phyloP scores from a whole-genome alignment of 2,113 vertebrate species.

The Silurus glanis region DNA sequence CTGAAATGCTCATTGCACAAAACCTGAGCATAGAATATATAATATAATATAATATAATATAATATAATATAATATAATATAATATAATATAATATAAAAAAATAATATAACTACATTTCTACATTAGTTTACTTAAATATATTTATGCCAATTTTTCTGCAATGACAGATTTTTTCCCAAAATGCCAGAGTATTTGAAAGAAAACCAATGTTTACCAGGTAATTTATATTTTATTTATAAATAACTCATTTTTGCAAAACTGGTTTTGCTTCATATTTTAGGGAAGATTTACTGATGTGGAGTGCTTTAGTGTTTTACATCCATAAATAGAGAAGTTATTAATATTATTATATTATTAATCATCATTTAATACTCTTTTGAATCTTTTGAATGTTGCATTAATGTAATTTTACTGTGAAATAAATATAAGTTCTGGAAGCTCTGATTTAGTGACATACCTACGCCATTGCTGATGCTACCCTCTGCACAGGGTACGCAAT shows the following conservation, averaged over 20 bases:
- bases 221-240: too few relatives aligned
- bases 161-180: not conserved
- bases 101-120: too few relatives aligned
- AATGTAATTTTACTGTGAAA: not conserved
- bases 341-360: too few relatives aligned
- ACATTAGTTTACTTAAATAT: not conserved
- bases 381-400: not conserved
- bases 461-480: conserved; percentile 77
- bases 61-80: too few relatives aligned
- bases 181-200: not conserved
- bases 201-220: not conserved
- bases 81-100: too few relatives aligned
- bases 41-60: too few relatives aligned
- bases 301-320: not conserved
- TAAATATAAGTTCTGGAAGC: not conserved
- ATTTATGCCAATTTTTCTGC: not conserved
- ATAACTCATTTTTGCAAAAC: not conserved
- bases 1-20: not conserved
- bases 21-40: not conserved
- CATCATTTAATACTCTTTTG: too few relatives aligned
- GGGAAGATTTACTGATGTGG: not conserved
- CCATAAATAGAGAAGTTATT: too few relatives aligned
- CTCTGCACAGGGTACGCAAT: conserved; percentile 76
- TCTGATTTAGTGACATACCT: conserved; percentile 56
- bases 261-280: not conserved